A percentile compares a stretch with the other conserved stretches of the same genome.
phyloP scores from a whole-genome alignment of 2,888 invertebrate genomes.

The Eupithecia dodoneata region DNA sequence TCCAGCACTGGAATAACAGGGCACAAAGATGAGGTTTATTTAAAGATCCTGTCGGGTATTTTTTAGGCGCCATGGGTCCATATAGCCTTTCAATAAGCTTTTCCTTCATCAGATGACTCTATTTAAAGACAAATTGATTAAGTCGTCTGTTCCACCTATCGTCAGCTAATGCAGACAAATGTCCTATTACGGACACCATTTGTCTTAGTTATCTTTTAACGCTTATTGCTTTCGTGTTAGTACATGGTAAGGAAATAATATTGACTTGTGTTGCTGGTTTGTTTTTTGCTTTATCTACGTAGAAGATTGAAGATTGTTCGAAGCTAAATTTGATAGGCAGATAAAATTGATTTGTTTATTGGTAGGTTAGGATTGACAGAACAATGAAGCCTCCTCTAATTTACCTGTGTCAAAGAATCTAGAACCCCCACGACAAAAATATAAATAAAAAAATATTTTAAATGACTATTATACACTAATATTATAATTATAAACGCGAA shows the following conservation, averaged over 20 bases:
- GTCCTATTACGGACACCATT: conserved; percentile 59
- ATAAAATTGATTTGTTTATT: no score
- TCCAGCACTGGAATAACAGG: no score
- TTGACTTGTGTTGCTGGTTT: neutral
- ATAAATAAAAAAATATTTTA: no score
- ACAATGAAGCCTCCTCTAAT: no score
- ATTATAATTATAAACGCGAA: no score
- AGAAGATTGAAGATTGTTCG: neutral
- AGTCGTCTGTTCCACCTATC: conserved; percentile 28
- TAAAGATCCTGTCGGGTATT: neutral
- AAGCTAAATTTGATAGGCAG: no score
- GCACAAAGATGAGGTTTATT: neutral
- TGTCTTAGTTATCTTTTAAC: conserved; percentile 62
- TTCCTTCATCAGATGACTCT: conserved; percentile 3
- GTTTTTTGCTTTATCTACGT: neutral
- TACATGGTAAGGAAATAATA: conserved; percentile 8
- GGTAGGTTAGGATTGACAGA: no score
- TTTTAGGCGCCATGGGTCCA: neutral
- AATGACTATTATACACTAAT: no score
- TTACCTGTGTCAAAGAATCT: no score
- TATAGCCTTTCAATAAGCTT: neutral
- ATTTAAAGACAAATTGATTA: conserved; percentile 28
- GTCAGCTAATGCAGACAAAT: conserved; percentile 65
- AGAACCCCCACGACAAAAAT: no score
- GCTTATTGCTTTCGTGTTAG: conserved; percentile 45